Base-by-base conservation (phyloP, 2,888 invertebrate species). In the Torymus auratus region DNA sequence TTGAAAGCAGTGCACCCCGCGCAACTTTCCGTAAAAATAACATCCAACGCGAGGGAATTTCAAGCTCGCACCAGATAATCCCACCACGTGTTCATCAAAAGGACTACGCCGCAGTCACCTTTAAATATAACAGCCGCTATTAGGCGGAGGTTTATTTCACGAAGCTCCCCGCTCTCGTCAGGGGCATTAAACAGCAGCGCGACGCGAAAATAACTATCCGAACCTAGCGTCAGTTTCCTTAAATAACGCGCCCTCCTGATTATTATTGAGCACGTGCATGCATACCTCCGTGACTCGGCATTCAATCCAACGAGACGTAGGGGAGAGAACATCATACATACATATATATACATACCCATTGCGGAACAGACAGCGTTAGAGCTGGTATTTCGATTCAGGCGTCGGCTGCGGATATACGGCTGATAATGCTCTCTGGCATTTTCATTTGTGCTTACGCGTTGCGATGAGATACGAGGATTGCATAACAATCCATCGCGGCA, bases 191-290 rank as follows among this genome's bases (percentile, higher is more conserved):
- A 15, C 53, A 23, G 14, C 17, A 13, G 55, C 52, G 23, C 58
- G 28, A 28, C 58, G 12, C 69, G 65, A 80, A 80, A 80, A 80
- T 80, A 80, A 71, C 70, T 58, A 12, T 13, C 65, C 55, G 55
- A 53, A 65, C 14, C n/a, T n/a, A 58, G n/a, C 50, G 28, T 52
- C 56, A 56, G 50, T 69, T 74, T 75, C 75, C 71, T 65, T 61
- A 80, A 80, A 80, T 80, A 75, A 70, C 71, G 56, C 53, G 20
- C 41, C 7, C 28, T 61, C 55, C 61, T 61, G 65, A 80, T 80
- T 70, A 80, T 80, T 80, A 80, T 71, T 70, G 75, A 41, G 56
- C 14, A 41, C 52, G 12, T 28, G 15, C 15, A 20, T 3, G 7
- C 58, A 50, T 10, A 14, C n/a, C 61, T 62, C 56, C 20, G 11